Evolutionary conservation across 2,113 vertebrate species (phyloP).

Genomic region (Anseranas semipalmata): DNA sequence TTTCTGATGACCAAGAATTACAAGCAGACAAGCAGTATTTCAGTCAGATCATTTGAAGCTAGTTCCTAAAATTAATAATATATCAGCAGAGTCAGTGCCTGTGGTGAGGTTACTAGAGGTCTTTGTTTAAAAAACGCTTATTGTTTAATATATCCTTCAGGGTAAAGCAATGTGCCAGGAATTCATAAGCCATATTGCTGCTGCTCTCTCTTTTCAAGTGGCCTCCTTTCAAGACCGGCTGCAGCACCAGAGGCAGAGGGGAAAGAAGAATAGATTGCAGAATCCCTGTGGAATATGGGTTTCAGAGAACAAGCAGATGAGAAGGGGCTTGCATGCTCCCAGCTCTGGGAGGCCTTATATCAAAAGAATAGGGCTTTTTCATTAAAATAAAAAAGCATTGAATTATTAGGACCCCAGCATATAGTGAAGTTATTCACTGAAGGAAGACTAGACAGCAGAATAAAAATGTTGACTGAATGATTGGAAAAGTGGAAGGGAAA

Average conservation of each 20-base stretch:
- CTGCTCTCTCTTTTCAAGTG: slow-evolving; percentile 33
- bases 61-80: slow-evolving; percentile 25
- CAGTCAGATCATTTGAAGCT: not conserved
- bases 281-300: not conserved
- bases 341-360: not conserved
- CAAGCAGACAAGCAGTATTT: not conserved
- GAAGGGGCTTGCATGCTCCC: not conserved
- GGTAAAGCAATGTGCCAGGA: slow-evolving; percentile 18
- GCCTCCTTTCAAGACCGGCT: not conserved
- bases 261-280: not conserved
- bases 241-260: not conserved
- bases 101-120: not conserved
- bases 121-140: slow-evolving; percentile 11
- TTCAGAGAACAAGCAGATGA: slow-evolving; percentile 1
- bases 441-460: not conserved
- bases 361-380: not conserved
- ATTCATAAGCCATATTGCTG: slow-evolving; percentile 16
- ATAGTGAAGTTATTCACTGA: not conserved
- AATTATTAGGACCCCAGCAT: not conserved
- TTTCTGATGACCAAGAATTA: not conserved
- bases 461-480: not conserved
- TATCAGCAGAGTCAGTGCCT: not conserved
- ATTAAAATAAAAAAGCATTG: not conserved
- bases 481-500: not conserved
- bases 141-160: slow-evolving; percentile 23